Base-by-base conservation (phyloP, 2,113 vertebrate species). In the Bettongia penicillata region DNA sequence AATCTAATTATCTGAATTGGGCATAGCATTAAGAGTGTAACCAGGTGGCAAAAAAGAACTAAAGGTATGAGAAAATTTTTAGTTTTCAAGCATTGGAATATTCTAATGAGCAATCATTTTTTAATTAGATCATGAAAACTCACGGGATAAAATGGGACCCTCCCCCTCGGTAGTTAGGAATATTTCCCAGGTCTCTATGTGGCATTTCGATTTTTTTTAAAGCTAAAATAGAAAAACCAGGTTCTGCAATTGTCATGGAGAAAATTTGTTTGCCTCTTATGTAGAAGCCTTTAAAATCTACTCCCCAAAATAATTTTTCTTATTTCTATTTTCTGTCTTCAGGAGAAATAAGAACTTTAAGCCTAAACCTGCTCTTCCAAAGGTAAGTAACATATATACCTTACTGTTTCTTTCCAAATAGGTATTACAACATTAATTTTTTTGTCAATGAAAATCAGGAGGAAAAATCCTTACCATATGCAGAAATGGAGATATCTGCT, bases 341-440 rank as follows among this genome's bases (percentile, higher is more conserved):
- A 99, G 99, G 99, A 98, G 99, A 98, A 99, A 99, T 97, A 99
- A 99, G 98, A 99, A 99, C 98, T 99, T 99, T 98, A 99, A 99
- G 98, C 98, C 98, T 53, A 99, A 99, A 97, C 99, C 99, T 37
- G 98, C 93, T 95, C 99, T 99, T 96, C 99, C 99, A 8, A 99
- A 99, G 99, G 99, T 99, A 97, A 98, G 98, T 97, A n/a, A 0
- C 91, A 93, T 89, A 92, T 51, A 51, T 77, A 23, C 5, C 0
- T 93, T 96, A 84, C 28, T 37, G 0, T 90, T 5, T 68, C 25
- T 90, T 90, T 50, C 50, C 48, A 90, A 50, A 28, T 25, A 51
- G 25, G 3, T 51, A 26, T 28, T 90, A 19, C 12, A 50, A 90
- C 2, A 90, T 49, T 90, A 50, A 10, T 28, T 49, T 90, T 10